phyloP scores from a whole-genome alignment of 2,113 vertebrate genomes.

The Hippocampus comes region DNA sequence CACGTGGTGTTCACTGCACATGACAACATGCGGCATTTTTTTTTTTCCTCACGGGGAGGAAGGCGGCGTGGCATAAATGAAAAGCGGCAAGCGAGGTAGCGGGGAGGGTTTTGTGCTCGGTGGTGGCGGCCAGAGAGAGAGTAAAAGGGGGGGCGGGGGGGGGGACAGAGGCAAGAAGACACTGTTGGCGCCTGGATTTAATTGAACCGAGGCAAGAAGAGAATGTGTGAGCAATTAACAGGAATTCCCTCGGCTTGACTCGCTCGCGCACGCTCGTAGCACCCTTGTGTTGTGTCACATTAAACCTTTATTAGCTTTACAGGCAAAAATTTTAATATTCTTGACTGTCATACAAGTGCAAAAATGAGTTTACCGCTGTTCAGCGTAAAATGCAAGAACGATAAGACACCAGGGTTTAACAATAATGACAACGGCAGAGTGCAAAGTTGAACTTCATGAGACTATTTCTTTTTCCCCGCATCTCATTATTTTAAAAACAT shows the following conservation, averaged over 20 bases:
- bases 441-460: too few relatives aligned
- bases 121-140: background rate
- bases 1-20: background rate
- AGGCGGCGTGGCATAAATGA: background rate
- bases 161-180: background rate
- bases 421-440: too few relatives aligned
- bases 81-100: background rate
- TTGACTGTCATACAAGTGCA: background rate
- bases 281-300: background rate
- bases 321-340: background rate
- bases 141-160: background rate
- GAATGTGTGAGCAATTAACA: background rate
- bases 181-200: conserved; percentile 1
- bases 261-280: background rate
- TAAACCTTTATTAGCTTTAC: background rate
- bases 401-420: too few relatives aligned
- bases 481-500: too few relatives aligned
- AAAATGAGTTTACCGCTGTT: background rate
- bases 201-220: background rate
- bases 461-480: too few relatives aligned
- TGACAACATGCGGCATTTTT: background rate
- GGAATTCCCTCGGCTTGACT: background rate
- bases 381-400: too few relatives aligned
- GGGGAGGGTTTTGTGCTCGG: background rate
- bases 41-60: background rate